Base-by-base conservation (phyloP, 2,888 invertebrate genomes). In the Ennomos quercinarius region DNA sequence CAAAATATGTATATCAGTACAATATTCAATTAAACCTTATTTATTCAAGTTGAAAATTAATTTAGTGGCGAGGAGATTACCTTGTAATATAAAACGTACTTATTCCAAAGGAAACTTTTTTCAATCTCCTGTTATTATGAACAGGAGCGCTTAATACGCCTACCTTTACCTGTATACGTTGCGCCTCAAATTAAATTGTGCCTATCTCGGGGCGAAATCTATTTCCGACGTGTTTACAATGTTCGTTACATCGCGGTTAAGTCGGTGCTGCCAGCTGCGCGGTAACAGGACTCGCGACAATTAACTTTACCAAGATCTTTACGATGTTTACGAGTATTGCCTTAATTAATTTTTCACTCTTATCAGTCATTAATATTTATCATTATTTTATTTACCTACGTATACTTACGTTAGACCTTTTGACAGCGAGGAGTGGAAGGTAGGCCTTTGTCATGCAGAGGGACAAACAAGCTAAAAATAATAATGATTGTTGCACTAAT, bases 191-290 rank as follows among this genome's bases (percentile, higher is more conserved):
- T 69, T 67, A 69, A 69, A 69, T 69, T 69, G 65, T 59, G 65
- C 65, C 62, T 64, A 74, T 73, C 70, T 72, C 70, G 70, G 56
- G 61, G 72, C 66, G 70, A 71, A 78, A 78, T 73, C 74, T 76
- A 78, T 80, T 77, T 76, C 73, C 72, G 67, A 66, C 74, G 73
- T 78, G 77, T 76, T 78, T 78, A 78, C 76, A 78, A 77, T 79
- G 73, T 78, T 76, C 75, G 75, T 74, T 70, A 68, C 70, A 65
- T 70, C 66, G 71, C 70, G 73, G 71, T 72, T 78, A 68, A 68
- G 70, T 39, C 10, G 17, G 57, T 58, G 57, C 10, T 47, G 43
- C 57, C 52, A 58, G 47, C 8, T 37, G 12, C 10, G 38, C 37
- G 12, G 10, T n/a, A 34, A 4, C n/a, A 35, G 41, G 37, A 46